Conservation (phyloP, 2,888 invertebrate genomes). For the Nipponacmea schrenckii region DNA sequence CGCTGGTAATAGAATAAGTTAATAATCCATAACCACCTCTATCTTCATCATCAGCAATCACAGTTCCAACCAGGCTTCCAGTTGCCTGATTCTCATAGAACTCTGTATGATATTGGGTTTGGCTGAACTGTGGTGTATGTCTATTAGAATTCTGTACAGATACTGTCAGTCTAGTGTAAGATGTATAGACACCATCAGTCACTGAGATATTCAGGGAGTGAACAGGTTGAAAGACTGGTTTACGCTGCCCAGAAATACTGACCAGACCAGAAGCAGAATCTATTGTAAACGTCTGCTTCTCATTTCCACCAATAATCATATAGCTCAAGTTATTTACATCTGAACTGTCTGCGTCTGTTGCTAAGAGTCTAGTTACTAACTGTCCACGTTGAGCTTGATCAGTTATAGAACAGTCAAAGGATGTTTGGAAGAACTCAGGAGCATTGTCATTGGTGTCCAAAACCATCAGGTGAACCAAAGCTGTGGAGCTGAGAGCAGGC, state of each 20-base stretch:
- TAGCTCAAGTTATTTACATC: constrained; percentile 82
- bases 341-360: constrained; percentile 86
- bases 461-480: constrained; percentile 83
- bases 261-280: constrained; percentile 72
- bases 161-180: constrained; percentile 75
- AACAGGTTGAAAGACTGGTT: constrained; percentile 76
- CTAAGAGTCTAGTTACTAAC: constrained; percentile 81
- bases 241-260: constrained; percentile 79
- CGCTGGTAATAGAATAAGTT: constrained; percentile 71
- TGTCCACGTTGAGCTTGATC: constrained; percentile 86
- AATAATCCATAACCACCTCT: constrained; percentile 78
- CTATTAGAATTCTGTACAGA: constrained; percentile 73
- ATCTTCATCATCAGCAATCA: constrained; percentile 82
- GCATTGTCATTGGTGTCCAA: constrained; percentile 91
- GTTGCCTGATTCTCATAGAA: constrained; percentile 83
- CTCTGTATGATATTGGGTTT: constrained; percentile 80
- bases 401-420: constrained; percentile 82
- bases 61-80: constrained; percentile 80
- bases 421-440: constrained; percentile 70
- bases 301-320: constrained; percentile 85
- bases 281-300: constrained; percentile 68
- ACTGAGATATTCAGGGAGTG: constrained; percentile 90
- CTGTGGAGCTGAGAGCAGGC: constrained; percentile 83
- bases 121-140: constrained; percentile 82
- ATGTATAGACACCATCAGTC: constrained; percentile 94